Evolutionary conservation across 2,888 invertebrate species (phyloP).

Genomic region (Ormyrus rosae): DNA sequence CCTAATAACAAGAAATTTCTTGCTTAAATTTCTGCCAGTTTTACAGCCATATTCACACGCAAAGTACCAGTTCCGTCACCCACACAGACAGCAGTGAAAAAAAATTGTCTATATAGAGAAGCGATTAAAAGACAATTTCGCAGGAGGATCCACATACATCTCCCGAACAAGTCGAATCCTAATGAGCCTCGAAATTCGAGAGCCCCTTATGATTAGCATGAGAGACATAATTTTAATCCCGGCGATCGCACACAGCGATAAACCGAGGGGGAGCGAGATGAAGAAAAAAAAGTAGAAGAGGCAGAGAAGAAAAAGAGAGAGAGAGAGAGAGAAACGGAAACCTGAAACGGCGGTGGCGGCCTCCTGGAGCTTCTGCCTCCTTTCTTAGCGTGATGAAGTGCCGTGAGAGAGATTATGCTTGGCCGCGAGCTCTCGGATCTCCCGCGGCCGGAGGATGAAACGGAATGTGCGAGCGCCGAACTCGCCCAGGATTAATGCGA

Average conservation of each 20-base stretch:
- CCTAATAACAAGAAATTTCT: no score
- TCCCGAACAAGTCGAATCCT: not conserved
- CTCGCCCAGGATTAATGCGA: not conserved
- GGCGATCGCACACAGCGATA: conserved; percentile 33
- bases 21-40: no score
- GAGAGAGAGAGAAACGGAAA: conserved; percentile 37
- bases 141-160: no score
- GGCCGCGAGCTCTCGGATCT: conserved; percentile 21
- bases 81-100: no score
- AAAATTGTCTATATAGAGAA: no score
- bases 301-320: not conserved
- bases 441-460: not conserved
- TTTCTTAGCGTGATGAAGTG: conserved; percentile 37
- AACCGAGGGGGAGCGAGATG: not conserved
- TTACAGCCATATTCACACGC: no score
- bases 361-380: conserved; percentile 46
- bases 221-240: conserved; percentile 32
- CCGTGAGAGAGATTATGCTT: conserved; percentile 17
- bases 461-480: not conserved
- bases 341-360: conserved; percentile 30
- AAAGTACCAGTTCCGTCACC: no score
- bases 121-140: no score
- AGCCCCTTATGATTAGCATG: conserved; percentile 12
- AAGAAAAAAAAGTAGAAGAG: not conserved
- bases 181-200: conserved; percentile 16